Evolutionary conservation across 1,140 invertebrate genomes (phyloP), one percentile per base, ranked within the genome.

Genomic region (Bathynomus jamesi): DNA sequence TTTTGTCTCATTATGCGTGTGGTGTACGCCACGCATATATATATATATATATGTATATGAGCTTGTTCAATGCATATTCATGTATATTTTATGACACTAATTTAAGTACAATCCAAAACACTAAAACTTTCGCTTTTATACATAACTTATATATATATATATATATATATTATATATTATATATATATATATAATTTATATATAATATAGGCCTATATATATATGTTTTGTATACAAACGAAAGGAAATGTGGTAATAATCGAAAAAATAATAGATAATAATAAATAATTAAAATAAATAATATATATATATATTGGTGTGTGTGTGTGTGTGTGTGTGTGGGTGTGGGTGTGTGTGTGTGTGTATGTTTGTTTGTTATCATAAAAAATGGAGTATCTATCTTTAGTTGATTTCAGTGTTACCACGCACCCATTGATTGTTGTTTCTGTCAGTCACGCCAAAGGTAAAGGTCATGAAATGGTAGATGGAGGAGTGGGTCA

Each of bases 231-330:
- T 61, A 61, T 61, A 61, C 25, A 61, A 21, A 61, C 25, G n/a
- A n/a, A n/a, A n/a, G n/a, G n/a, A n/a, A n/a, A n/a, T n/a, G n/a
- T n/a, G n/a, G n/a, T n/a, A n/a, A n/a, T n/a, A n/a, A n/a, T n/a
- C n/a, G n/a, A n/a, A n/a, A n/a, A n/a, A n/a, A n/a, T n/a, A n/a
- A n/a, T n/a, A n/a, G n/a, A n/a, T n/a, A n/a, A n/a, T n/a, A n/a
- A n/a, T n/a, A n/a, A n/a, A n/a, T n/a, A n/a, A n/a, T n/a, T n/a
- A n/a, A n/a, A n/a, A 61, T 61, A 61, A 21, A 61, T 61, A 61
- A 63, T 63, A 63, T 63, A 63, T 63, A 63, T 63, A 63, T 63
- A 63, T 63, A 63, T 63, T 24, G 21, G 28, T 63, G 28, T 63
- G 28, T 63, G 28, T 63, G 24, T 62, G 24, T 62, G 24, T 62